Base-by-base conservation (phyloP, 2,888 invertebrate species). In the Agrotis ipsilon region DNA sequence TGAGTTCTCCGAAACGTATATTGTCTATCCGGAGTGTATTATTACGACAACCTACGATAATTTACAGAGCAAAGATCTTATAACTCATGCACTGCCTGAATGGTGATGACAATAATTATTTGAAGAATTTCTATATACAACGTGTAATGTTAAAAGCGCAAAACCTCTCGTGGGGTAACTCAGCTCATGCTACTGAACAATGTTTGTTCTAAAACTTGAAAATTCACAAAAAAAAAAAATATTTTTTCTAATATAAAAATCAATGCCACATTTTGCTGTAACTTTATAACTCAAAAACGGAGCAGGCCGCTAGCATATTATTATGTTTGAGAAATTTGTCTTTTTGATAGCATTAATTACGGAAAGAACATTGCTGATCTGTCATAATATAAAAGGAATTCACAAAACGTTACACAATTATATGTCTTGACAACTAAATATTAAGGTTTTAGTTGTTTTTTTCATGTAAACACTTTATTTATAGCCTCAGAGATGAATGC, bases 1-100 rank as follows among this genome's bases (percentile, higher is more conserved):
- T 52, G 46, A 68, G 75, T 62, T 60, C 45, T 69, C 54, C 13
- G 43, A 54, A 63, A 67, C 65, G 48, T 48, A 48, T 61, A 39
- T 32, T 51, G 54, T 63, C 46, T 73, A 21, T 66, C 54, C 9
- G 18, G 55, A 1, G 1, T 79, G 45, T 60, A 55, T 48, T 48
- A 49, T 60, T 49, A 58, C 46, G 60, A 54, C 32, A 68, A 54
- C 21, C 19, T 32, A 65, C 14, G 32, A 11, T 19, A 32, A 19
- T n/a, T 32, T n/a, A 13, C 55, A 32, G n/a, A 55, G 6, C 4
- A 45, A 1, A 27, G 9, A 48, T 46, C 19, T 46, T n/a, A 18
- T 32, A 32, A 5, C 39, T 13, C 32, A 55, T n/a, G 32, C 32
- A 32, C 11, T 27, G 27, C n/a, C 5, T n/a, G 2, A 54, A 54